Evolutionary conservation across 1,140 invertebrate genomes (phyloP), one percentile per base, ranked within the genome.

Genomic region (Penaeus indicus): DNA sequence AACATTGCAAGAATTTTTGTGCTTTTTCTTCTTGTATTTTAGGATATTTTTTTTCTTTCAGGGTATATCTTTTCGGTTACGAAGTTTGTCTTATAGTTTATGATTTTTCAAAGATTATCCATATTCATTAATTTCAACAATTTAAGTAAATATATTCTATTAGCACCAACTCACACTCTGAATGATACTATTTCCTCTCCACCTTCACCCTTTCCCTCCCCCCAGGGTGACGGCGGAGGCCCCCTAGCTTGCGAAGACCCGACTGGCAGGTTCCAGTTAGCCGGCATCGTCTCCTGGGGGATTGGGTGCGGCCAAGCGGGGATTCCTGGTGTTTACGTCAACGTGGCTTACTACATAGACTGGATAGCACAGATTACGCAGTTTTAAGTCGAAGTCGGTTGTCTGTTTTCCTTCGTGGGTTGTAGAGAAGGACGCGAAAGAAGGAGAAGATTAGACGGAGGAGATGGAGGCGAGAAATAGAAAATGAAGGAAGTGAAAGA

Each of bases 201-300:
- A 25, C 38, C 38, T 19, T 0, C 63, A 4, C n/a, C 42, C 27
- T 11, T n/a, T 84, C 32, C 27, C 61, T 54, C 19, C 79, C 27
- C 19, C 3, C 90, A 91, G 92, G 97, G 97, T 89, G 97, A 98
- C 91, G 97, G 97, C 4, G 97, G 97, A 91, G 97, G 97, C 90
- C 97, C 97, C 0, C 94, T 98, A 93, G 97, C 98, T 0, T 98
- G 97, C 92, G 96, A 98, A 92, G 94, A 95, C n/a, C 94, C 95
- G 10, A 84, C 85, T 38, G 97, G 97, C 8, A 94, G 94, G 47
- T 97, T 96, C 96, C 95, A 97, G 91, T 92, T 98, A 4, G 96
- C 97, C 11, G 97, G 97, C 19, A 94, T 98, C 21, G 97, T 98
- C 1, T 97, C 96, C 25, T 98, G 97, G 97, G 97, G 97, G 19